Evolutionary conservation across 2,113 vertebrate genomes (phyloP), one percentile per base, ranked within the genome.

Genomic region (Rhinogobius similis): DNA sequence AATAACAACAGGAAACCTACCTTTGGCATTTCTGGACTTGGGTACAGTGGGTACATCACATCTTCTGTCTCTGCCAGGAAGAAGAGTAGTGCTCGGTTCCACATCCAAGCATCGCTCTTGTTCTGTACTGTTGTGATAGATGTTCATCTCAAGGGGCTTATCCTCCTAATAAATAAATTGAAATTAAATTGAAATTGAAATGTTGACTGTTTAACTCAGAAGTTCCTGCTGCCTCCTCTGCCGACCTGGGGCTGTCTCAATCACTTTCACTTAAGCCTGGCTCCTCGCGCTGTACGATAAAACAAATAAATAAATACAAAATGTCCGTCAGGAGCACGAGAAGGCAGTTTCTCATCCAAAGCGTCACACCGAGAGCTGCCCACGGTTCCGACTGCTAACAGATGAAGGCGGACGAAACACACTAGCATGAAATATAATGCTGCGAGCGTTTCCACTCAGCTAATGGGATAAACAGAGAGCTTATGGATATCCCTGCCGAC

Each of bases 231-330:
- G 81, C 75, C 79, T 88, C 79, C 75, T 78, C 73, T 9, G 75
- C 76, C 67, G 75, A 76, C 84, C 82, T 10, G 14, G 72, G 76
- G 82, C 78, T 66, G 59, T 80, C 72, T 77, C 76, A 64, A 72
- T 89, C 79, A 83, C 77, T 73, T 83, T 77, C 78, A 75, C 79
- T 82, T 82, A 84, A 86, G 62, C 14, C 52, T 72, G 77, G 79
- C 77, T 75, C 64, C 72, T 86, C 52, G 67, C 21, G 39, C 36
- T 53, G 85, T 20, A 59, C 13, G 0, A 59, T 13, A 36, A 7
- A n/a, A 48, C 41, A 43, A 43, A 43, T 43, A 48, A 48, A 48
- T 82, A 87, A 90, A 81, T 79, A 82, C 87, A 87, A 78, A 67
- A 72, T 46, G 67, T 38, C 59, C 63, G 52, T 71, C 38, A 69